Base-by-base conservation (phyloP, 2,113 vertebrate species). In the Eptatretus burgeri region DNA sequence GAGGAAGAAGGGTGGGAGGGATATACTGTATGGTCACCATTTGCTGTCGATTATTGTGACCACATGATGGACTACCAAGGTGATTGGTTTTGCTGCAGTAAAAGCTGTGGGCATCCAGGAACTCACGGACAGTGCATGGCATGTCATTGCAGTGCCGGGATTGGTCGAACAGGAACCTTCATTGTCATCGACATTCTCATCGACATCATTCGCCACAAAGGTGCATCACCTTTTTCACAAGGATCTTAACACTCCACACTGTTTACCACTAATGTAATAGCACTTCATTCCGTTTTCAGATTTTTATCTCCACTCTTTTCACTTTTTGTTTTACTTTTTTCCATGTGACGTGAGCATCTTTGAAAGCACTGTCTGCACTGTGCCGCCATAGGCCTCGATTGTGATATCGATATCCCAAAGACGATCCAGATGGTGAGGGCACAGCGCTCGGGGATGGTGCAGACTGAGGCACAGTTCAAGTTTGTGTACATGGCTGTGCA, bases 401-500 rank as follows among this genome's bases (percentile, higher is more conserved):
- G 83, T 13, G 83, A 88, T 66, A 88, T 88, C 0, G 84, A 88
- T 71, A 76, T 88, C 76, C 83, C 83, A 1, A 88, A 88, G 65
- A 88, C 80, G 9, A 88, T 88, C 69, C 84, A 88, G 77, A 77
- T 78, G 75, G 84, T 86, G 0, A 77, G 83, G 10, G 71, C 80
- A 75, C 84, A 88, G 74, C 71, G 84, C 4, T 88, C 84, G 0
- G 84, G 84, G 50, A 85, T 87, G 84, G 84, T 87, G 69, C 84
- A 87, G 72, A 87, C 84, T 0, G 84, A 87, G 70, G 84, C 84
- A 1, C 84, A 87, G 75, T 87, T 84, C 66, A 85, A 83, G 72
- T 87, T 87, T 18, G 83, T 87, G 63, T 87, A 85, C 73, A 84
- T 83, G 83, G 84, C 84, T 1, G 80, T 85, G 19, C 81, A 86